phyloP scores from a whole-genome alignment of 2,797 vertebrate genomes.

The Betta splendens region DNA sequence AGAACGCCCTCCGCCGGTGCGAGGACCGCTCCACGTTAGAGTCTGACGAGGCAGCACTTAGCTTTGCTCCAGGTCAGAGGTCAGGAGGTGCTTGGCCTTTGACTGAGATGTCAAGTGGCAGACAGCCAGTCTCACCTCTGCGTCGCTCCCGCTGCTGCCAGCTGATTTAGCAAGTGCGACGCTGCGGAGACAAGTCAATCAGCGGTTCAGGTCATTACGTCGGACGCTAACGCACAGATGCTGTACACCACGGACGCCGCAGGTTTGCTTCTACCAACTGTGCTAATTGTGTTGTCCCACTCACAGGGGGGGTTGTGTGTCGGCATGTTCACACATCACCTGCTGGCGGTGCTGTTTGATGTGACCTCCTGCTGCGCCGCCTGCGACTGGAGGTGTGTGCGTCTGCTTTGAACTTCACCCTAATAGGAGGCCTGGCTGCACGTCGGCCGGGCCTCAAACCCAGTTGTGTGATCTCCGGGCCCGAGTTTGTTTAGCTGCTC shows the following conservation, averaged over 20 bases:
- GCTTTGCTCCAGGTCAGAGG: conserved; percentile 28
- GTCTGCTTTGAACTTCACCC: conserved; percentile 50
- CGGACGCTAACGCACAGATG: too few species aligned
- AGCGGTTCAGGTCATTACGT: too few species aligned
- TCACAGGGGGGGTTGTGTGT: too few species aligned
- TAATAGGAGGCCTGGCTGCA: conserved; percentile 31
- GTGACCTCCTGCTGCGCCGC: background rate
- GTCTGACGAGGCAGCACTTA: conserved; percentile 1
- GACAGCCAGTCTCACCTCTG: conserved; percentile 43
- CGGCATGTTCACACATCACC: too few species aligned
- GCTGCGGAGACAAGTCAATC: background rate
- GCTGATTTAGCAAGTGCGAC: conserved; percentile 42
- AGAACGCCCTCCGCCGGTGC: too few species aligned
- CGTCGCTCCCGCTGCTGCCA: conserved; percentile 5
- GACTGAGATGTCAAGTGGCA: conserved; percentile 38
- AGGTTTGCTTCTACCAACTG: too few species aligned
- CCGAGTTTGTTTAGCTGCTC: conserved; percentile 66
- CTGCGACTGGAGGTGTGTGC: conserved; percentile 32
- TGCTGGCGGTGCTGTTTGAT: conserved; percentile 37
- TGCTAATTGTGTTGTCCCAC: too few species aligned
- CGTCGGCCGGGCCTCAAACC: conserved; percentile 22
- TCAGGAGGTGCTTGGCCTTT: conserved; percentile 40
- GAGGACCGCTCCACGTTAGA: too few species aligned
- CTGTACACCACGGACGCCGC: too few species aligned
- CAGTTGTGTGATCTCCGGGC: conserved; percentile 55